Base-by-base conservation (phyloP, 2,113 vertebrate genomes). In the Mustelus asterias region DNA sequence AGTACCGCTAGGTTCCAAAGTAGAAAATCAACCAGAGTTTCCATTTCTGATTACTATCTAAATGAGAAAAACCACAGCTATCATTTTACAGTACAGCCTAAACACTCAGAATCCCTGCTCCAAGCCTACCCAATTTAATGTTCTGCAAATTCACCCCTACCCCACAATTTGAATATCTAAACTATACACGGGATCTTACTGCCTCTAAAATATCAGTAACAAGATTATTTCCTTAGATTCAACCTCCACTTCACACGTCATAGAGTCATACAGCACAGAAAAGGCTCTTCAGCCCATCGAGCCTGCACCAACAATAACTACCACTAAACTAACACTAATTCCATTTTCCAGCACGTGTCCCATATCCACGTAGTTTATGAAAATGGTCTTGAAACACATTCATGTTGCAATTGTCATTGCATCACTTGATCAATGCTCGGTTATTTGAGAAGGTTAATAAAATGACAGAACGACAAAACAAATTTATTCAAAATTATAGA, bases 361-460 rank as follows among this genome's bases (percentile, higher is more conserved):
- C 48, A 54, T 54, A 54, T 54, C 48, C 48, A 54, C 4, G 48
- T 2, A 54, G 48, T 4, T 54, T 54, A 54, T 54, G 48, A 54
- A 54, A 54, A 54, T 54, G 48, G 48, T 54, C 48, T 54, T 54
- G 48, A 54, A 69, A 22, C 24, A 69, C n/a, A 69, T 65, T 41
- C 13, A 10, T 41, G n/a, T 24, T 14, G 63, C 60, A 93, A 93
- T 7, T 60, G 29, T 33, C 72, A 76, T 76, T 76, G 37, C 80
- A 83, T 37, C 80, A 83, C 80, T 41, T 83, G 80, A 83, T 83
- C 72, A 29, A 60, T 60, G 37, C 7, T 58, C n/a, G 26, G 11
- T 76, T 83, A 69, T 69, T 76, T 95, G 22, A 72, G 94, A 54
- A 72, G 54, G 29, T 72, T 70, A 95, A 95, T 95, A 95, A 95